Conservation (phyloP, 2,113 vertebrate species). For the Phoenicopterus ruber region DNA sequence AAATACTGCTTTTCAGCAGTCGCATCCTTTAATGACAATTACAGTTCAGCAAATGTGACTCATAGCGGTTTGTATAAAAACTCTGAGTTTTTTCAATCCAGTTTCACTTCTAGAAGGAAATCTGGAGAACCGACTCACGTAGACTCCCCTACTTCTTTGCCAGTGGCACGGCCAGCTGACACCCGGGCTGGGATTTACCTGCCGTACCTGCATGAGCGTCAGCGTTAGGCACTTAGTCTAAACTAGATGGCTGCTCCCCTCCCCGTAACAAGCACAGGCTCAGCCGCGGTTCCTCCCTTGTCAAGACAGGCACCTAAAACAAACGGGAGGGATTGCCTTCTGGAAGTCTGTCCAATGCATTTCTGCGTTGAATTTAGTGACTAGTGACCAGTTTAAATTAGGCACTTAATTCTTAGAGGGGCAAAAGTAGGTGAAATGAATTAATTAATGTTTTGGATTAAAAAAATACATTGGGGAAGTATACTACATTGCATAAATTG, state of each 20-base stretch:
- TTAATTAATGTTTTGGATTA: background rate
- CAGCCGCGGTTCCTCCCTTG: background rate
- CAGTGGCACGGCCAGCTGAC: background rate
- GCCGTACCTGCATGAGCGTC: rapidly evolving
- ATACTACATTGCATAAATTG: background rate
- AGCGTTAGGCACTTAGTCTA: background rate
- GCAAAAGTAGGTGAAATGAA: background rate
- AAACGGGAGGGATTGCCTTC: background rate
- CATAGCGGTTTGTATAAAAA: background rate
- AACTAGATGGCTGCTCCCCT: background rate
- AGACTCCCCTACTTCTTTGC: background rate
- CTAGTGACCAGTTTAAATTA: background rate
- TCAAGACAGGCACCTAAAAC: background rate
- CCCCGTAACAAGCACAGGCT: background rate
- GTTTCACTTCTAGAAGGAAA: background rate
- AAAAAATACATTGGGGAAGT: background rate
- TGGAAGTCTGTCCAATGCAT: background rate
- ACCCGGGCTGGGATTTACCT: background rate
- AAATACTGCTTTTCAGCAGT: background rate
- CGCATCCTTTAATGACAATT: background rate
- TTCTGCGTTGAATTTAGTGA: background rate
- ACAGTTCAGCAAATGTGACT: background rate
- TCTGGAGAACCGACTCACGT: background rate
- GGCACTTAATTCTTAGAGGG: background rate
- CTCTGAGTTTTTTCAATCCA: background rate